Evolutionary conservation across 2,797 vertebrate genomes (phyloP), one percentile per base, ranked within the genome.

Genomic region (Onychomys torridus): DNA sequence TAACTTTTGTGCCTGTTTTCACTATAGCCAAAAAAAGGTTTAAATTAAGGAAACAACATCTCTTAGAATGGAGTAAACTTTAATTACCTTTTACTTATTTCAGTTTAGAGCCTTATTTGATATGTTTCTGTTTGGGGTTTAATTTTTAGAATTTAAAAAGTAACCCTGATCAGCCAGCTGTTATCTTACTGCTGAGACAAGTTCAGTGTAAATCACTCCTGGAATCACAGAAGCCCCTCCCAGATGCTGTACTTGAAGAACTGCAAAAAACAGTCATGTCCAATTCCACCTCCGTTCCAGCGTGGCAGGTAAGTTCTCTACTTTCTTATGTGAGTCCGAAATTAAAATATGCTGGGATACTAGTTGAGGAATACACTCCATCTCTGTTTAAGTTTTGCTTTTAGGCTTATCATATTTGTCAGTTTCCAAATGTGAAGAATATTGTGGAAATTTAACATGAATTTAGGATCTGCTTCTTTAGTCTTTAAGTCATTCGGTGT

Each of bases 121-220:
- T 83, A 0, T 85, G 65, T 89, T 97, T 90, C n/a, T 97, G 10
- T 86, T 98, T 91, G 94, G 95, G 79, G 0, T 96, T 98, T 91
- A 49, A 96, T 96, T 97, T 98, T 97, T 95, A 99, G 99, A 99
- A 98, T 92, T 98, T 99, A 95, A 99, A 98, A 93, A 98, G 97
- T 83, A 99, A 99, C 69, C 99, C 99, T 65, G 99, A 99, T 10
- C 99, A 99, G 89, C 99, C 99, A 16, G 98, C 98, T 67, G 97
- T 99, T 86, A 98, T 99, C 93, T 97, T 99, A 96, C 98, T 99
- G 69, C 97, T 99, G 97, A 99, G 99, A 90, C 99, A 99, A 99
- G 98, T 99, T 97, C 99, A 99, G 92, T 99, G 99, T 98, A 99
- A 99, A 97, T 98, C 99, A 91, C 99, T 99, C 83, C 97, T 99